Evolutionary conservation across 2,797 vertebrate species (phyloP), one percentile per base, ranked within the genome.

Genomic region (Neoniphon sammara): DNA sequence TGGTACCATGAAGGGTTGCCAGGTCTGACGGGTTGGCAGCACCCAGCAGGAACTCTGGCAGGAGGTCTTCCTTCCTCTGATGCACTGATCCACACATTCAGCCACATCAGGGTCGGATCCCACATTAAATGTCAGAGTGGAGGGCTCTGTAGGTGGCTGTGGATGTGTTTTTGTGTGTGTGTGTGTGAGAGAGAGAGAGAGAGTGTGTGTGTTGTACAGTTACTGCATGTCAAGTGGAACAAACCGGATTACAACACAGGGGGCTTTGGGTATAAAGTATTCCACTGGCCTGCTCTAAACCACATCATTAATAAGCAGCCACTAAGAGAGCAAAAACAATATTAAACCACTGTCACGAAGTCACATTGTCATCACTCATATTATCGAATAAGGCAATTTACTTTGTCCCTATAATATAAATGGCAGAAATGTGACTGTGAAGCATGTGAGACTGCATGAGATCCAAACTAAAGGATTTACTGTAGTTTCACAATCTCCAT

Each of bases 211-310:
- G 11, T 44, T 74, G 57, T 54, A 56, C 23, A 70, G 62, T 65
- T 66, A 65, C 58, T 69, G 25, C 68, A 63, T 75, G 60, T 75
- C 73, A 58, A 66, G 71, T 69, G 61, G 55, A 86, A 81, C 60
- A 70, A 85, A 85, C 75, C 27, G 64, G 74, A 75, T 87, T 79
- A 76, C 47, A 78, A 66, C 56, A 59, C 52, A 58, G 42, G 17
- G 12, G 69, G 23, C 12, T 80, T 75, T 59, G 47, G 58, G 18
- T n/a, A 50, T 30, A 11, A 31, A 18, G 31, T 58, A 58, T 36
- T 58, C 55, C 31, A 58, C 27, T 31, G 55, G 17, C 18, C 18
- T n/a, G 23, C 11, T 66, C 18, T 70, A 70, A 73, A 71, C 27
- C 30, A 54, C 65, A 64, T 75, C 54, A 78, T 78, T 63, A 78